A percentile compares a stretch with the other conserved stretches of the same genome.
Conservation (phyloP, 2,888 invertebrate species). For the Drosophila anomelani region DNA sequence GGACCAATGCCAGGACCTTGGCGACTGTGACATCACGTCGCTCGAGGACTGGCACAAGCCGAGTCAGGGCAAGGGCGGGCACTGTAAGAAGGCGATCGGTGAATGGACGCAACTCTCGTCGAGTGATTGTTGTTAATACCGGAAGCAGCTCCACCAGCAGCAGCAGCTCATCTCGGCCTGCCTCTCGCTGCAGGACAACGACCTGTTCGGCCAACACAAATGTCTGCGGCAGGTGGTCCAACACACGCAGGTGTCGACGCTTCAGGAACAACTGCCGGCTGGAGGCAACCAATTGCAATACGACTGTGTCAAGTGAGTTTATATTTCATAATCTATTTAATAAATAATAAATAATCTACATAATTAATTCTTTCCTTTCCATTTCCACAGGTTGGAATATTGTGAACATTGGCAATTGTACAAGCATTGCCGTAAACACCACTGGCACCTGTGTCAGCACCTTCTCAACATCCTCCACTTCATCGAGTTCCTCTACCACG, state of each 20-base stretch:
- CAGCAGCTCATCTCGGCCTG: constrained; percentile 16
- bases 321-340: background rate
- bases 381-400: constrained; percentile 28
- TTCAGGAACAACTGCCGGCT: constrained; percentile 36
- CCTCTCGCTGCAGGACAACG: constrained; percentile 21
- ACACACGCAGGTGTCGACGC: constrained; percentile 13
- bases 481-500: constrained; percentile 12
- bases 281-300: constrained; percentile 35
- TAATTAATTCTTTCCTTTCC: too few relatives aligned
- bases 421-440: constrained; percentile 23
- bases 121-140: constrained; percentile 6
- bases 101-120: background rate
- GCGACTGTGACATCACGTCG: background rate
- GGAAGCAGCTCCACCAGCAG: constrained; percentile 6
- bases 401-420: constrained; percentile 30
- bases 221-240: constrained; percentile 39
- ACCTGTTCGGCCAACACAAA: constrained; percentile 13
- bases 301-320: constrained; percentile 27
- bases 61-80: background rate
- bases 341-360: background rate
- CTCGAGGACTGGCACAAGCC: background rate
- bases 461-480: constrained; percentile 19
- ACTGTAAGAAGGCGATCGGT: background rate
- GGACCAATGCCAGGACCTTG: constrained; percentile 2
- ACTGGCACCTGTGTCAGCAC: constrained; percentile 32